Percentiles rank a stretch among this genome's conserved stretches.
Evolutionary conservation across 2,888 invertebrate species (phyloP).

Genomic region (Empis livida): DNA sequence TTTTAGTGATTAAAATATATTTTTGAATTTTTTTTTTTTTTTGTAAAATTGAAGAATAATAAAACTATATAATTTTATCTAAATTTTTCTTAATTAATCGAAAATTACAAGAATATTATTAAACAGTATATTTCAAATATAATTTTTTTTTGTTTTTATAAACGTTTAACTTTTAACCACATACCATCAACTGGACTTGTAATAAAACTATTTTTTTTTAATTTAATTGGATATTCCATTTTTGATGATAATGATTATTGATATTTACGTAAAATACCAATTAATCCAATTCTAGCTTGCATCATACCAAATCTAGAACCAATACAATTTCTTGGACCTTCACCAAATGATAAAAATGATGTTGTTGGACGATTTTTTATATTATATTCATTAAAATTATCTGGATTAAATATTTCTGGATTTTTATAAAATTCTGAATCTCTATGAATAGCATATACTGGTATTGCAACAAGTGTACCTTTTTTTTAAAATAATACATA

Average conservation of each 20-base stretch:
- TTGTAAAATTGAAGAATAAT: too few species aligned
- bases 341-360: conserved; percentile 9
- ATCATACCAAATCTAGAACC: conserved; percentile 10
- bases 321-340: conserved; percentile 11
- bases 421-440: conserved; percentile 27
- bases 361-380: conserved; percentile 10
- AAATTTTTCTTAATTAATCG: too few species aligned
- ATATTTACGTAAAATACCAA: not conserved
- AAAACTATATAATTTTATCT: too few species aligned
- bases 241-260: conserved; percentile 14
- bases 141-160: too few species aligned
- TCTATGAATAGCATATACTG: conserved; percentile 22
- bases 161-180: conserved; percentile 3
- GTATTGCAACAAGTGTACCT: conserved; percentile 18
- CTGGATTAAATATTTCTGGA: conserved; percentile 28
- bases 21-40: too few species aligned
- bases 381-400: conserved; percentile 23
- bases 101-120: too few species aligned
- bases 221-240: conserved; percentile 1
- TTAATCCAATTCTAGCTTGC: conserved; percentile 6
- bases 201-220: not conserved
- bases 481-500: conserved; percentile 17
- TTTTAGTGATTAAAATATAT: too few species aligned
- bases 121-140: too few species aligned
- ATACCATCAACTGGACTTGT: conserved; percentile 2